These are phyloP conservation scores for Caretta caretta DNA, from an alignment of 2,113 vertebrate species.

Conservation along the genomic window DNA sequence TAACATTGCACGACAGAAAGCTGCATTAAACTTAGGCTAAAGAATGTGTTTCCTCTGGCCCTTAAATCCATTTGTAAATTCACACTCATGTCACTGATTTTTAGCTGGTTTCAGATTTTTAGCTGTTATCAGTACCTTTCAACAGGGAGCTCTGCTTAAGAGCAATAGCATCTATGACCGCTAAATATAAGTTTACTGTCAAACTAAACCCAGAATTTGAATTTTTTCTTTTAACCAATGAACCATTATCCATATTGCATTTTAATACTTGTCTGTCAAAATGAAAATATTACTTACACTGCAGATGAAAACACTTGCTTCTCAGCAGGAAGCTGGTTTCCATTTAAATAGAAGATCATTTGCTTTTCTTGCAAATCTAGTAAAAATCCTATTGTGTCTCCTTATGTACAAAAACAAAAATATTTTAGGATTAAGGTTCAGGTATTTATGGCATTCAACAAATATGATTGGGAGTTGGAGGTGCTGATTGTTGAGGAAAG, in stretches of 20 bases:
- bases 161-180: background rate
- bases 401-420: conserved; percentile 77
- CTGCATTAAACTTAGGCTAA: background rate
- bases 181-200: conserved; percentile 9
- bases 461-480: background rate
- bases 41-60: background rate
- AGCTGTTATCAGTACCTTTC: background rate
- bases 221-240: background rate
- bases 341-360: conserved; percentile 99
- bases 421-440: conserved; percentile 30
- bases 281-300: conserved; percentile 84
- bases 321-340: conserved; percentile 95
- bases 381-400: conserved; percentile 96
- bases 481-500: background rate
- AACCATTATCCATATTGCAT: background rate
- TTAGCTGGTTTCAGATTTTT: background rate
- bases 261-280: background rate
- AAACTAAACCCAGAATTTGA: background rate
- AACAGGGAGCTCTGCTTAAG: background rate
- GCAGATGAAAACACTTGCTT: conserved; percentile 99
- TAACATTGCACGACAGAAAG: background rate
- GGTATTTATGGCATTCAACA: background rate
- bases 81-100: background rate
- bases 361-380: conserved; percentile 98
- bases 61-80: conserved; percentile 27